These are phyloP conservation scores for Acropora yongei DNA, from an alignment of 64 coral and sea anemone species.

Conservation along the genomic window DNA sequence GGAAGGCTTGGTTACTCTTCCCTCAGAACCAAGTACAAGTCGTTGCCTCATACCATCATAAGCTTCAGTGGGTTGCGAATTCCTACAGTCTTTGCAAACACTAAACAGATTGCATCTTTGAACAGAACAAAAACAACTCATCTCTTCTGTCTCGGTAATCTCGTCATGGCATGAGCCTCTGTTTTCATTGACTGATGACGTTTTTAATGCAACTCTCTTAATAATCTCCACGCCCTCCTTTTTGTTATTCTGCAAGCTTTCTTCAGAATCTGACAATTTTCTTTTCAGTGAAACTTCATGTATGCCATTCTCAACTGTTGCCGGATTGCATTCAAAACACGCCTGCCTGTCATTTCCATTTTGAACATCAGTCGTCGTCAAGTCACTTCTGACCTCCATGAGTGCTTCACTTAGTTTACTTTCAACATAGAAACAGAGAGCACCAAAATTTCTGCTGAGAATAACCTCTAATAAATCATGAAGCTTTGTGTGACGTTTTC, in stretches of 20 bases:
- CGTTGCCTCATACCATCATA: not conserved
- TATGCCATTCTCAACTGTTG: not conserved
- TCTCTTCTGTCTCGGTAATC: not conserved
- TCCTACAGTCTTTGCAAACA: slow-evolving; percentile 44
- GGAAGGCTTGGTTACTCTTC: not conserved
- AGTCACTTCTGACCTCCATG: not conserved
- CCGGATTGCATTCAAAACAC: not conserved
- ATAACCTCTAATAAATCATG: slow-evolving; percentile 79
- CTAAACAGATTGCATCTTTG: slow-evolving; percentile 50
- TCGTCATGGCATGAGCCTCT: not conserved
- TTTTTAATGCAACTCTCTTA: not conserved
- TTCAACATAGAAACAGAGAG: slow-evolving; percentile 59
- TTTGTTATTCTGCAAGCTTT: not conserved
- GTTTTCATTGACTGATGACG: not conserved
- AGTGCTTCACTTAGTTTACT: not conserved
- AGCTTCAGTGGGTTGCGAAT: not conserved
- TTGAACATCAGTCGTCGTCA: not conserved
- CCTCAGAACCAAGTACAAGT: not conserved
- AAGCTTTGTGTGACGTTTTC: slow-evolving; percentile 11
- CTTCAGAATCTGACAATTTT: not conserved
- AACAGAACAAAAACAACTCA: slow-evolving; percentile 53
- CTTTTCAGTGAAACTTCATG: not conserved
- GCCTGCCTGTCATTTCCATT: not conserved
- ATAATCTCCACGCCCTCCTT: not conserved
- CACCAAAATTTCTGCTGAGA: slow-evolving; percentile 76